Evolutionary conservation across 1,140 invertebrate genomes (phyloP), one percentile per base, ranked within the genome.

Genomic region (Lucilia sericata): DNA sequence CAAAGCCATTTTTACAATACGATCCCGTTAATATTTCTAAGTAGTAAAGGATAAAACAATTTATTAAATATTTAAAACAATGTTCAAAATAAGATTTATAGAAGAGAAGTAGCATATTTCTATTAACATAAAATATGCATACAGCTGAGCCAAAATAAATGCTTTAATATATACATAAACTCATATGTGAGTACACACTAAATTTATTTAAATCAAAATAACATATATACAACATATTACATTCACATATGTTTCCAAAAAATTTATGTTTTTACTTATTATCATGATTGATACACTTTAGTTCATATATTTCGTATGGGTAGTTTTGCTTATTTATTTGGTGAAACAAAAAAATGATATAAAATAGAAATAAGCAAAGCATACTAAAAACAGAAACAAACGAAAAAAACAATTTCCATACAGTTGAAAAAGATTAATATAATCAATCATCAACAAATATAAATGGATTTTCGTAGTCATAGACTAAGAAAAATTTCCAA

Each of bases 371-470:
- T 30, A 30, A 30, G 25, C 25, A 30, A 30, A 30, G 25, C 25
- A 30, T 30, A 30, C 25, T 30, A 30, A 30, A n/a, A 30, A 30
- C 25, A 17, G n/a, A 13, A 60, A 42, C 5, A 42, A 42, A 42
- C 10, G 42, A 8, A 10, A 55, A n/a, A 12, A 70, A 70, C 65
- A 25, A 21, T 70, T 55, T 55, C 13, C n/a, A 21, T 21, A 70
- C 65, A 70, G 19, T 70, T 10, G 65, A 7, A 21, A 70, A 21
- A 70, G 65, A 70, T 70, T 70, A 70, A 70, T 70, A 70, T 21
- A 70, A 70, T 70, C 65, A 70, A 70, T 70, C 65, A 70, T 70
- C 65, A 70, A 25, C 19, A 70, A 70, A 70, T 70, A 21, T 70
- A 70, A 70, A 70, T 70, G 19, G 65, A 70, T 21, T 21, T 70